Percentiles rank a stretch among this genome's conserved stretches.
phyloP scores from a whole-genome alignment of 2,888 invertebrate genomes.

The Pollenia griseotomentosa region DNA sequence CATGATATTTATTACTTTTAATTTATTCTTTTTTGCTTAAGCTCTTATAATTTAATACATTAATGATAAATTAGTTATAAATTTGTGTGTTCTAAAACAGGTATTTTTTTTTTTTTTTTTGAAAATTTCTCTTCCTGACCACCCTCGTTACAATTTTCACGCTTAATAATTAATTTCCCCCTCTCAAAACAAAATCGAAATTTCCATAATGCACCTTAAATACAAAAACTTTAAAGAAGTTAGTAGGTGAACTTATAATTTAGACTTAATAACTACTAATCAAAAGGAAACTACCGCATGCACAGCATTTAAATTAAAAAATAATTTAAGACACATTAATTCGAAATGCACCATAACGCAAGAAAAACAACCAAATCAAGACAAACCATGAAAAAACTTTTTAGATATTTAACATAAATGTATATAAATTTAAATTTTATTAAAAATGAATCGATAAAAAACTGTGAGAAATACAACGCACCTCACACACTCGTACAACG shows the following conservation, averaged over 20 bases:
- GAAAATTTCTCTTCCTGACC: slow-evolving; percentile 15
- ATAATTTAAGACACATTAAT: slow-evolving; percentile 57
- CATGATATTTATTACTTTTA: no score
- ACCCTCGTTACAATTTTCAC: slow-evolving; percentile 44
- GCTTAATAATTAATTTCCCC: slow-evolving; percentile 21
- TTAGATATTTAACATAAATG: slow-evolving; percentile 25
- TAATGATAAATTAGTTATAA: no score
- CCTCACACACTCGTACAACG: slow-evolving; percentile 64
- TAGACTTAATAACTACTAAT: slow-evolving; percentile 67
- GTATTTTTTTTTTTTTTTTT: neutral
- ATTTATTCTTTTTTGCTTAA: neutral
- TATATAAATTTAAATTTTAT: slow-evolving; percentile 64
- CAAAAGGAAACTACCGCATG: slow-evolving; percentile 67
- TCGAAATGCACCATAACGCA: slow-evolving; percentile 40
- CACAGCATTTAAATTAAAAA: slow-evolving; percentile 54
- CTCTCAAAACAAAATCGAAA: slow-evolving; percentile 33
- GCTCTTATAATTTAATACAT: neutral
- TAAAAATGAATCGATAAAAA: slow-evolving; percentile 11
- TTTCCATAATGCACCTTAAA: slow-evolving; percentile 47
- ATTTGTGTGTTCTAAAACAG: neutral
- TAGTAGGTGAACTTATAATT: slow-evolving; percentile 68
- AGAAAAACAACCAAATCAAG: slow-evolving; percentile 47
- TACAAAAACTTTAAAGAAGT: neutral
- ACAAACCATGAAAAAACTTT: slow-evolving; percentile 43
- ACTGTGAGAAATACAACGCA: slow-evolving; percentile 62